phyloP scores from a whole-genome alignment of 2,888 invertebrate genomes.

The Watsonalla cultraria region DNA sequence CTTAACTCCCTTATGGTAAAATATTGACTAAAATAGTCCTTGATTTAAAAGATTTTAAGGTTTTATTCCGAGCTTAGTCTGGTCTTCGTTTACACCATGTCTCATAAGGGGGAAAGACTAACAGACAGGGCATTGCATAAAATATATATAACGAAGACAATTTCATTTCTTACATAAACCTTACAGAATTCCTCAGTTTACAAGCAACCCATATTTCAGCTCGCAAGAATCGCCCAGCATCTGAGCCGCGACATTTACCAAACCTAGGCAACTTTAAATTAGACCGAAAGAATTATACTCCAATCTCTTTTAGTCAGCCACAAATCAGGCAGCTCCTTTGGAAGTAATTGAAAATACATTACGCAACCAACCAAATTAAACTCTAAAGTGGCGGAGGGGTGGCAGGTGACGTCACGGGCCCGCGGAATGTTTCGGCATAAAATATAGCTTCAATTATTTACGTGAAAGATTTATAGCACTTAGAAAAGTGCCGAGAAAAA shows the following conservation, averaged over 20 bases:
- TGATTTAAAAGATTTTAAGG: too few species aligned
- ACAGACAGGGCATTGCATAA: too few species aligned
- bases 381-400: conserved; percentile 74
- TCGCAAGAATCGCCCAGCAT: neutral
- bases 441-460: conserved; percentile 81
- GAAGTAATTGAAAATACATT: conserved; percentile 79
- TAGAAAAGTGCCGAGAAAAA: conserved; percentile 78
- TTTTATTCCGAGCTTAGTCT: too few species aligned
- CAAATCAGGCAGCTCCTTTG: conserved; percentile 72
- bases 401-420: conserved; percentile 73
- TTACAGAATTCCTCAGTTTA: too few species aligned
- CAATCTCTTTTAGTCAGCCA: conserved; percentile 67
- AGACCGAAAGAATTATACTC: conserved; percentile 63
- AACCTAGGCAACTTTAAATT: conserved; percentile 58
- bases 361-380: conserved; percentile 79
- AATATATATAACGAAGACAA: too few species aligned
- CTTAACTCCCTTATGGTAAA: too few species aligned
- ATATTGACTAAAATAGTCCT: too few species aligned
- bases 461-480: conserved; percentile 77
- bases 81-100: too few species aligned
- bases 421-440: conserved; percentile 79
- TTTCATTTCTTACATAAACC: too few species aligned
- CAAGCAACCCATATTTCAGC: too few species aligned
- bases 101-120: too few species aligned
- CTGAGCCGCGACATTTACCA: conserved; percentile 3